phyloP scores from a whole-genome alignment of 2,888 invertebrate species.

The Ptychoptera albimana region DNA sequence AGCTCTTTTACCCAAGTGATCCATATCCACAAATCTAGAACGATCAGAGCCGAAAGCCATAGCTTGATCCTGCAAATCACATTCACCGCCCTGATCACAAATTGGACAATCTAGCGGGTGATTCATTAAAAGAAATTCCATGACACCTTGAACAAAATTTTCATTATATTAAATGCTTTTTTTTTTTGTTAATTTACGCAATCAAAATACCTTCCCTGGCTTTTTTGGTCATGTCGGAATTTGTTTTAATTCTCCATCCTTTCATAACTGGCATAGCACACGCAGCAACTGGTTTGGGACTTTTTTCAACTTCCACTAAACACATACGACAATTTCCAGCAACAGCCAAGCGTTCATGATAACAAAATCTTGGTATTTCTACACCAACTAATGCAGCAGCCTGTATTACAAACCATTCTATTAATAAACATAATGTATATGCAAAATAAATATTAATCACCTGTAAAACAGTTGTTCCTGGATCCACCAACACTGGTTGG shows the following conservation, averaged over 20 bases:
- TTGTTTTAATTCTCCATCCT: constrained; percentile 97
- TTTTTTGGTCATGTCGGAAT: constrained; percentile 80
- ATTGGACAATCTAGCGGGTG: constrained; percentile 99
- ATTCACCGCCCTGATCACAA: constrained; percentile 95
- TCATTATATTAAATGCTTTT: background rate
- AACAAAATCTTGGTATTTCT: constrained; percentile 98
- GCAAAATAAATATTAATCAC: constrained; percentile 31
- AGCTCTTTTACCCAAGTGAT: constrained; percentile 86
- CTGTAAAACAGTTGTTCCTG: constrained; percentile 94
- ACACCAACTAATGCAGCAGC: constrained; percentile 90
- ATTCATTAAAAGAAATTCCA: constrained; percentile 97
- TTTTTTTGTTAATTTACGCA: background rate
- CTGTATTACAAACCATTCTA: constrained; percentile 29
- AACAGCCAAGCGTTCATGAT: constrained; percentile 94
- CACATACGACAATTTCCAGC: constrained; percentile 99
- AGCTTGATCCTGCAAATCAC: constrained; percentile 93
- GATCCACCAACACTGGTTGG: constrained; percentile 81
- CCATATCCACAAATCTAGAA: constrained; percentile 84
- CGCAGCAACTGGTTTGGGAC: constrained; percentile 94
- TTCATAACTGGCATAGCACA: constrained; percentile 99
- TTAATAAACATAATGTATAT: background rate
- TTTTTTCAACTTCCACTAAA: constrained; percentile 96
- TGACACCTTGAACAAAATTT: constrained; percentile 60
- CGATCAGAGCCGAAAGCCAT: constrained; percentile 97
- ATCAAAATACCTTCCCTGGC: constrained; percentile 34